Percentiles rank a stretch among this genome's conserved stretches.
phyloP scores from a whole-genome alignment of 2,113 vertebrate genomes.

The Calidris pugnax region DNA sequence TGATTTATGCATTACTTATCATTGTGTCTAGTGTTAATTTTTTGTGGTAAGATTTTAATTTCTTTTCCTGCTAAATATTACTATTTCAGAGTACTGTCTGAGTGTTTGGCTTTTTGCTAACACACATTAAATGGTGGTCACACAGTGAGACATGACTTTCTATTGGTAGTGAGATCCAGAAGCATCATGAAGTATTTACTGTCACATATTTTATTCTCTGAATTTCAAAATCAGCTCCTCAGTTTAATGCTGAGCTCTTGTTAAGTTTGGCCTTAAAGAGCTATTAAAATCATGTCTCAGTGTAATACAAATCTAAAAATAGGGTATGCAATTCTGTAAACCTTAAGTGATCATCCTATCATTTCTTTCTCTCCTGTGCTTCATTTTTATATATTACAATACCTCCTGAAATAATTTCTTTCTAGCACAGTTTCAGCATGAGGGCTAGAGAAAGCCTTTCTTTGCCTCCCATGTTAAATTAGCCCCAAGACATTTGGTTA shows the following conservation, averaged over 20 bases:
- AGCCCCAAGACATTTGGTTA: background rate
- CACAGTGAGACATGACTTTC: background rate
- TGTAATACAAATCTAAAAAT: background rate
- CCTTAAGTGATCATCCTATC: background rate
- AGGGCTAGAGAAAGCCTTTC: background rate
- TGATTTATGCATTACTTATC: background rate
- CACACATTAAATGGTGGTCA: background rate
- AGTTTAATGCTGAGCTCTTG: background rate
- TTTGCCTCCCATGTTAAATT: background rate
- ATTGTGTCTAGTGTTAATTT: background rate
- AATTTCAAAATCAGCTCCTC: background rate
- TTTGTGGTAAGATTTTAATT: background rate
- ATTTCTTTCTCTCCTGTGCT: background rate
- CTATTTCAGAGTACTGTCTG: background rate
- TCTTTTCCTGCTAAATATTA: background rate
- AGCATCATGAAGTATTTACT: background rate
- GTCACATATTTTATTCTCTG: background rate
- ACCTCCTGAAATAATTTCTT: background rate
- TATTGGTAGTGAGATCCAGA: background rate
- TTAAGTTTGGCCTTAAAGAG: background rate
- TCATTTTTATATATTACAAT: background rate
- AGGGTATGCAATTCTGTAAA: background rate
- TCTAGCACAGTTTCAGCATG: background rate
- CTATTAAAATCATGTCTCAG: background rate
- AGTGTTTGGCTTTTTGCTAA: background rate